Conservation (phyloP, 1,140 invertebrate species). For the Drosophila pectinifera region DNA sequence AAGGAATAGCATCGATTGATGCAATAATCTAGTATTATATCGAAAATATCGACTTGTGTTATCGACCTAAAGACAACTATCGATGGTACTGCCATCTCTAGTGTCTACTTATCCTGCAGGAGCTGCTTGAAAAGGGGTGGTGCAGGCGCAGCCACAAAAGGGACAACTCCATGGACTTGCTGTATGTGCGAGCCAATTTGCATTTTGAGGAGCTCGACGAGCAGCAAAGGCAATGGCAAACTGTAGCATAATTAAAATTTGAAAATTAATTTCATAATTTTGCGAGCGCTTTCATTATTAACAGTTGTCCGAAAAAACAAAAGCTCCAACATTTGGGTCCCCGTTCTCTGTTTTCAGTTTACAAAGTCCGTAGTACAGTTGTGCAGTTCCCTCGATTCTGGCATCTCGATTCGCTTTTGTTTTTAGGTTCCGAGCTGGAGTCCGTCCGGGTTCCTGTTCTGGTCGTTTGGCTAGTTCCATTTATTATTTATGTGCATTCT, state of each 20-base stretch:
- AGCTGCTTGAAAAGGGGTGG: neutral
- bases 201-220: slow-evolving; percentile 55
- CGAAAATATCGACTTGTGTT: no score
- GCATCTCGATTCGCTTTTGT: slow-evolving; percentile 40
- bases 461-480: slow-evolving; percentile 62
- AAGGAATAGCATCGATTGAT: no score
- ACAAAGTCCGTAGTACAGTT: neutral
- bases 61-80: neutral
- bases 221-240: slow-evolving; percentile 27
- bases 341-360: neutral
- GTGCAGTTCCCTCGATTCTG: slow-evolving; percentile 9
- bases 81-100: slow-evolving; percentile 15
- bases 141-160: slow-evolving; percentile 29
- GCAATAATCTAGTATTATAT: no score
- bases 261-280: slow-evolving; percentile 81
- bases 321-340: slow-evolving; percentile 47
- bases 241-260: slow-evolving; percentile 81
- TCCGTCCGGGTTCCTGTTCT: slow-evolving; percentile 59
- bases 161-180: slow-evolving; percentile 22
- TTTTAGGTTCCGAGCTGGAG: slow-evolving; percentile 36
- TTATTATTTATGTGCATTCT: slow-evolving; percentile 84
- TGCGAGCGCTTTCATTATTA: slow-evolving; percentile 68
- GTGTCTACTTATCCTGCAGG: neutral
- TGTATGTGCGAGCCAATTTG: slow-evolving; percentile 58
- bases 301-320: slow-evolving; percentile 63